Evolutionary conservation across 2,113 vertebrate genomes (phyloP), one percentile per base, ranked within the genome.

Genomic region (Ceuthmochares aereus): DNA sequence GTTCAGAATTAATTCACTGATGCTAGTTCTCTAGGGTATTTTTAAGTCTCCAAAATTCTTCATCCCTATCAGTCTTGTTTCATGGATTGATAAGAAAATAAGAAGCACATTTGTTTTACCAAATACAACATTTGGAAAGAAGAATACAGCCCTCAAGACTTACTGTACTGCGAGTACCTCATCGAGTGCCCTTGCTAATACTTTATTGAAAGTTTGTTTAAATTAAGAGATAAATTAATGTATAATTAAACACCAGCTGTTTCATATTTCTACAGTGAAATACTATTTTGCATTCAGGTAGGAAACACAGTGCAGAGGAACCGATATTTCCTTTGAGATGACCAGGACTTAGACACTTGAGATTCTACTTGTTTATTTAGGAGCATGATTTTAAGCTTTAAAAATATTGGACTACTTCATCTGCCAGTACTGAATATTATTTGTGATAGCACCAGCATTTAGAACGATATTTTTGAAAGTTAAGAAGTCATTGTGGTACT

Each of bases 91-190:
- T 55, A 97, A 98, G 86, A 97, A 95, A 96, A 95, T 84, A 73
- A 83, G n/a, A 36, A 63, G 66, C 32, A 74, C 36, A 14, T 49
- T 22, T 74, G 54, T 68, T 64, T 90, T 90, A 70, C 89, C 62
- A 95, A 97, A 94, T 66, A 84, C 87, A 67, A 92, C 74, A 29
- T 25, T 87, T 72, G 97, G 83, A 72, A 94, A 96, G 96, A 97
- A 92, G 76, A 96, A 80, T 42, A 26, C 49, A 56, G 69, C 52
- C 27, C 34, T 67, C 58, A 97, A 95, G 74, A 47, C 40, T 72
- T 56, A 37, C 63, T 80, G 40, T 34, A 81, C 59, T 83, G 66
- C 77, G 62, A 97, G 66, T 69, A 13, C 23, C 17, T 66, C 89
- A 66, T 70, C 55, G 80, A 96, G 75, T 67, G 11, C 54, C 36